Percentiles rank a stretch among this genome's conserved stretches.
phyloP scores from a whole-genome alignment of 2,888 invertebrate species.

The Oxycera nigricornis region DNA sequence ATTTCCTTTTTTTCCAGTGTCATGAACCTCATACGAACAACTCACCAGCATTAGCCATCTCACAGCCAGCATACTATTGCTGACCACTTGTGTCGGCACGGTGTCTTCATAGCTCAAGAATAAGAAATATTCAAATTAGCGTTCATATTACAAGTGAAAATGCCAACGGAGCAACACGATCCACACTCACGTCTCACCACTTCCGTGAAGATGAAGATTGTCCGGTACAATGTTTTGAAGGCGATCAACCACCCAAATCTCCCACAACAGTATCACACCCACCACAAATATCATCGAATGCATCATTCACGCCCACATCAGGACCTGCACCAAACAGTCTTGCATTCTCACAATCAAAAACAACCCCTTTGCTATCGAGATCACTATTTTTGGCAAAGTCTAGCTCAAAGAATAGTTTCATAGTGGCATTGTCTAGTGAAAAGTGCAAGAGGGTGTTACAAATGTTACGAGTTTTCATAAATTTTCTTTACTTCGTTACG shows the following conservation, averaged over 20 bases:
- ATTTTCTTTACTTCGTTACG: conserved; percentile 43
- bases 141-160: conserved; percentile 23
- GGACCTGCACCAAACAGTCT: background rate
- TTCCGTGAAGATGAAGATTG: conserved; percentile 48
- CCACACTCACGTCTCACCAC: conserved; percentile 44
- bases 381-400: no score
- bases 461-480: conserved; percentile 38
- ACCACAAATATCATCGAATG: conserved; percentile 34
- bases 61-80: background rate
- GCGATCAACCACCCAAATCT: no score
- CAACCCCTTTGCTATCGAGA: background rate
- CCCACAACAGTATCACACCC: conserved; percentile 16
- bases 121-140: conserved; percentile 41
- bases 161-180: conserved; percentile 17
- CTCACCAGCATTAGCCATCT: conserved; percentile 14
- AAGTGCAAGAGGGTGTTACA: conserved; percentile 24
- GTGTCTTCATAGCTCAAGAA: conserved; percentile 25
- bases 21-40: background rate
- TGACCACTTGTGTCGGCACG: background rate
- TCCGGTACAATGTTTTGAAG: background rate
- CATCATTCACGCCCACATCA: background rate
- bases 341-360: conserved; percentile 23
- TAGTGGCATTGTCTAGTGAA: conserved; percentile 28
- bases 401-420: background rate
- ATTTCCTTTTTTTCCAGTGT: conserved; percentile 14